phyloP scores from a whole-genome alignment of 2,888 invertebrate species.

The Galerucella calmariensis region DNA sequence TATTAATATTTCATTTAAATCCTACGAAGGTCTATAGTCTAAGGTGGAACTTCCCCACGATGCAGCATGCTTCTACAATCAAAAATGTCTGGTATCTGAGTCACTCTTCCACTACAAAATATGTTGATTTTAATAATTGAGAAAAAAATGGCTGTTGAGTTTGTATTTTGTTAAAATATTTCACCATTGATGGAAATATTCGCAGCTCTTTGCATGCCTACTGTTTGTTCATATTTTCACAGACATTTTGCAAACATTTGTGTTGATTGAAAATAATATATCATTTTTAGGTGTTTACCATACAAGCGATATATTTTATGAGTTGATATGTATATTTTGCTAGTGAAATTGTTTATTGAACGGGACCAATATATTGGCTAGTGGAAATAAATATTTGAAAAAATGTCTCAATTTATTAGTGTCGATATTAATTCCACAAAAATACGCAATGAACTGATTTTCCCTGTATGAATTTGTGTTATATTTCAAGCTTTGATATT shows the following conservation, averaged over 20 bases:
- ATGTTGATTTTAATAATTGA: too few relatives aligned
- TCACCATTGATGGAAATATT: background rate
- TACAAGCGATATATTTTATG: background rate
- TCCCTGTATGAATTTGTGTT: too few relatives aligned
- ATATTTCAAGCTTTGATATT: too few relatives aligned
- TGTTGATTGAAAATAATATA: conserved; percentile 8
- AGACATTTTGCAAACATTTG: background rate
- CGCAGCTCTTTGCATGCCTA: background rate
- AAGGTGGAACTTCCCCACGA: too few relatives aligned
- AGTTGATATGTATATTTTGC: background rate
- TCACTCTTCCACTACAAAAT: too few relatives aligned
- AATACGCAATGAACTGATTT: too few relatives aligned
- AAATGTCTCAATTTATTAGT: background rate
- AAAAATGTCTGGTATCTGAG: too few relatives aligned
- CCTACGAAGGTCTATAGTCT: too few relatives aligned
- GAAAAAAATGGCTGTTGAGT: too few relatives aligned
- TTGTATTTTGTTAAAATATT: background rate
- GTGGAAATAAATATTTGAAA: conserved; percentile 13
- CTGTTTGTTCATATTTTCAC: conserved; percentile 1
- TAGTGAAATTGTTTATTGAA: conserved; percentile 7
- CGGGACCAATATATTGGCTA: background rate
- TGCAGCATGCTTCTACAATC: too few relatives aligned
- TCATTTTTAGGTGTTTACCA: background rate
- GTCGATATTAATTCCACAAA: too few relatives aligned
- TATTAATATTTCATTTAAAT: too few relatives aligned